Percentiles rank a stretch among this genome's conserved stretches.
These are phyloP conservation scores for sheep (Ovis aries) DNA, from an alignment of 2,113 vertebrate genomes.

Conservation along the genomic window ARS-UI_Ramb_v3.0 NC_056054.1:176591501-176592000, in stretches of 20 bases:
- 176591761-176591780: neutral
- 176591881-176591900: neutral
- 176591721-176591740: neutral
- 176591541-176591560: neutral
- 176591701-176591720: neutral
- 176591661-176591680: neutral
- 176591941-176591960: neutral
- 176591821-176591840: neutral
- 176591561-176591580: neutral
- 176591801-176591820: neutral
- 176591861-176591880: neutral
- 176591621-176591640: neutral
- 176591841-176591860: neutral
- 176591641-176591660: neutral
- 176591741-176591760: neutral
- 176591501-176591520: neutral
- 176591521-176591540: neutral
- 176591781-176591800: neutral
- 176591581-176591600: neutral
- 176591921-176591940: neutral
- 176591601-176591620: neutral
- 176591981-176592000: neutral
- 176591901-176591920: fast-evolving
- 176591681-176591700: neutral
- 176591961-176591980: neutral